Percentiles rank a stretch among this genome's conserved stretches.
phyloP scores from a whole-genome alignment of 2,113 vertebrate genomes.

The Saguinus midas region DNA sequence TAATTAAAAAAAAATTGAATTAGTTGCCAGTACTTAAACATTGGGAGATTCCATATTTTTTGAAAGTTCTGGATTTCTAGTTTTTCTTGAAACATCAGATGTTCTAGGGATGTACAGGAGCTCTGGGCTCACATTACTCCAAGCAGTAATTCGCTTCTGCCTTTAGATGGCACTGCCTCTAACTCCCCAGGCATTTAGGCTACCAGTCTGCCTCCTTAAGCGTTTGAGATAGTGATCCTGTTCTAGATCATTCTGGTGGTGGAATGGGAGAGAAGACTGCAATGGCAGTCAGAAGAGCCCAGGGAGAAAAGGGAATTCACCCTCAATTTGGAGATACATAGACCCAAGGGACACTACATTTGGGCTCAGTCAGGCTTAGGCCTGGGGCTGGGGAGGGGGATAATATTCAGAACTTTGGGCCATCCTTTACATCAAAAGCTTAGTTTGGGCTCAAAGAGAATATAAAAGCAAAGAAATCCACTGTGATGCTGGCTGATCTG shows the following conservation, averaged over 20 bases:
- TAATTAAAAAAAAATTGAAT: background rate
- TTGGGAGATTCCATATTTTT: background rate
- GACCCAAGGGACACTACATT: background rate
- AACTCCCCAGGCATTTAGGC: background rate
- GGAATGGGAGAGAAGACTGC: background rate
- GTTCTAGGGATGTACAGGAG: background rate
- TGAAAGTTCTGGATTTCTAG: background rate
- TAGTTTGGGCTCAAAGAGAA: background rate
- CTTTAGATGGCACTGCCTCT: background rate
- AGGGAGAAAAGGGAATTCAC: background rate
- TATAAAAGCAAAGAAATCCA: background rate
- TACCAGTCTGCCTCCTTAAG: background rate
- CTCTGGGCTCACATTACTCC: background rate
- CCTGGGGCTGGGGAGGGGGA: background rate
- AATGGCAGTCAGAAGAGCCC: background rate
- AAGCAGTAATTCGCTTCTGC: background rate
- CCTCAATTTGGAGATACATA: slow-evolving; percentile 5
- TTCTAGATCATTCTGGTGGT: background rate
- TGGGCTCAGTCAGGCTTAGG: background rate
- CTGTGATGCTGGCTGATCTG: background rate
- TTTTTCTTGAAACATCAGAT: slow-evolving; percentile 24
- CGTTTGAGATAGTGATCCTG: background rate
- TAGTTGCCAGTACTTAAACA: slow-evolving; percentile 9
- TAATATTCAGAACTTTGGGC: background rate
- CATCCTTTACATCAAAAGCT: background rate